Evolutionary conservation across 1,140 invertebrate genomes (phyloP).

Genomic region (Metaphire vulgaris): DNA sequence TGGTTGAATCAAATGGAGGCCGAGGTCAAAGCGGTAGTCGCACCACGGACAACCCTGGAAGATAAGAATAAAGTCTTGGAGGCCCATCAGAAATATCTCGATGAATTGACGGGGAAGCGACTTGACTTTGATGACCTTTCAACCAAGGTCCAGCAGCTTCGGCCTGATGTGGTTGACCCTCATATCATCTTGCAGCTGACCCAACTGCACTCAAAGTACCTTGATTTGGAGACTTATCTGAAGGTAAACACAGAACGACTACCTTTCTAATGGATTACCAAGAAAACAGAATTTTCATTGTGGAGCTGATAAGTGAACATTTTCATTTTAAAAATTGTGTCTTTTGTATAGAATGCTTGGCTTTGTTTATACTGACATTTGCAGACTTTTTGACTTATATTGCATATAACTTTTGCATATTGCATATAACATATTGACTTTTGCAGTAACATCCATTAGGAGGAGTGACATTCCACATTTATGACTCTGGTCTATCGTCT

Average conservation of each 20-base stretch:
- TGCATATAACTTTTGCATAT: too few species aligned
- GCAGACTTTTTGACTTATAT: too few species aligned
- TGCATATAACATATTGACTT: too few species aligned
- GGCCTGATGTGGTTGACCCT: constrained; percentile 59
- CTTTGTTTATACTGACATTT: too few species aligned
- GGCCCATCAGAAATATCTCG: constrained; percentile 42
- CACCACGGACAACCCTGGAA: constrained; percentile 79
- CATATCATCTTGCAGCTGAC: constrained; percentile 84
- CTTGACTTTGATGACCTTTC: constrained; percentile 42
- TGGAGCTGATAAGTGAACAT: too few species aligned
- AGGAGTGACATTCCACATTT: too few species aligned
- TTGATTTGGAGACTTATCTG: constrained; percentile 77
- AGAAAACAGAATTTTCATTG: too few species aligned
- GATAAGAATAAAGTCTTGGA: constrained; percentile 79
- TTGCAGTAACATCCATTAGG: too few species aligned
- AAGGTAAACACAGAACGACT: constrained; percentile 54
- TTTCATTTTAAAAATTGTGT: too few species aligned
- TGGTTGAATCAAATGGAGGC: constrained; percentile 87
- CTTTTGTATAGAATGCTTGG: too few species aligned
- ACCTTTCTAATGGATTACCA: background rate
- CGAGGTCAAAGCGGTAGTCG: constrained; percentile 82
- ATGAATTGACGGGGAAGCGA: constrained; percentile 43
- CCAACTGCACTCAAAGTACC: constrained; percentile 82
- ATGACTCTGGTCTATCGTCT: too few species aligned
- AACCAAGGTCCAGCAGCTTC: constrained; percentile 43